Evolutionary conservation across 37 sponge, comb jelly and placozoan species (phyloP), one percentile per base, ranked within the genome.

Genomic region (Haliclona indistincta): DNA sequence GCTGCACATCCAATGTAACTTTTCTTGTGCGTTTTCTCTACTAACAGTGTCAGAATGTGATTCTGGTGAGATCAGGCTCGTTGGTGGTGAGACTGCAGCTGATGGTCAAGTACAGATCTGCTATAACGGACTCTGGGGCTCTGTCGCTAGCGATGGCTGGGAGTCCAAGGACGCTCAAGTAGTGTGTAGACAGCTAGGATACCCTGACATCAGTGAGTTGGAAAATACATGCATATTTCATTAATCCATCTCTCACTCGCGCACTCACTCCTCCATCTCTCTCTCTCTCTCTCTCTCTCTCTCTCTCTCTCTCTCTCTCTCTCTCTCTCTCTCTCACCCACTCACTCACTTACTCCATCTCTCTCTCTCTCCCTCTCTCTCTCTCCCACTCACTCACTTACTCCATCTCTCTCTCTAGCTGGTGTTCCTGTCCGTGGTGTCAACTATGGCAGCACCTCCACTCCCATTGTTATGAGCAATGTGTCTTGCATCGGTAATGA

Each of bases 281-380:
- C 68, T 40, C 40, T 67, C 68, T 38, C 68, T 40, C 43, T 35
- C 68, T 38, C 40, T 67, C 68, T 67, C 43, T 38, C 43, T 38
- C 43, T 38, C 43, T 38, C 43, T 38, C 43, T 38, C 43, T 38
- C 43, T 38, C 43, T 38, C 43, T 38, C 68, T 35, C 68, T 67
- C 68, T 67, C 68, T 67, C 68, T 67, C 68, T 67, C 68, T 71
- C 72, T 47, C 72, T 71, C 72, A 45, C 72, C 26, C 54, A 19
- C 49, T 49, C 72, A 15, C 54, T 49, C 53, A 19, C 72, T 47
- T 30, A 19, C 72, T 49, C 72, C 26, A 19, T 74, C 75, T 60
- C 75, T 74, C 75, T 74, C 61, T 60, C 75, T 74, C 75, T 60
- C 58, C 56, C 61, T 74, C 61, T 58, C 75, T 55, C 61, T 23